Evolutionary conservation across 2,888 invertebrate genomes (phyloP).

Genomic region (Erebia epiphron): DNA sequence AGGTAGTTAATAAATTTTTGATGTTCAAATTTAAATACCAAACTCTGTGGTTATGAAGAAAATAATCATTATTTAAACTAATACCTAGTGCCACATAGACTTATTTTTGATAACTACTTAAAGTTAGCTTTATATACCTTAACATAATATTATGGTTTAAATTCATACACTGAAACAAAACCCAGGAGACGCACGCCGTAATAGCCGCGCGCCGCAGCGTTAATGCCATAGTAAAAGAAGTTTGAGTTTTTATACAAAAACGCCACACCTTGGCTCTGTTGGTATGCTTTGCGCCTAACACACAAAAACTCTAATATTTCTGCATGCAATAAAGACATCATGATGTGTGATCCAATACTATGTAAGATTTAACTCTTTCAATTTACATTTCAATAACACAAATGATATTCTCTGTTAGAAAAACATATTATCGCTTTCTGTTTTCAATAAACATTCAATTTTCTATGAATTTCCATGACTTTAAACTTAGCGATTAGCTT

Average conservation of each 20-base stretch:
- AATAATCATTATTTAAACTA: no score
- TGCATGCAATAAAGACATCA: background rate
- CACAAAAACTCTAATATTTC: background rate
- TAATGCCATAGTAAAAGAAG: no score
- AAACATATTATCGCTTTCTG: slow-evolving; percentile 23
- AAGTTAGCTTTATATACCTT: no score
- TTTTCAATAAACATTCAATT: slow-evolving; percentile 33
- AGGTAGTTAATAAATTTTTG: background rate
- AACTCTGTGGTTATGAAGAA: slow-evolving; percentile 14
- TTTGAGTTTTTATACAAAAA: no score
- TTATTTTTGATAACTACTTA: background rate
- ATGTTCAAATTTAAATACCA: background rate
- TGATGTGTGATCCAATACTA: slow-evolving; percentile 9
- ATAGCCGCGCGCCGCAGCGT: no score
- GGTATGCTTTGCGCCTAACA: background rate
- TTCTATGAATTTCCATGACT: slow-evolving; percentile 20
- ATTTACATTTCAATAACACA: slow-evolving; percentile 19
- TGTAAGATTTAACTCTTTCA: background rate
- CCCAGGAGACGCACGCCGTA: no score
- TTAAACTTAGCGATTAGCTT: slow-evolving; percentile 26
- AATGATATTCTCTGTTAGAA: slow-evolving; percentile 25
- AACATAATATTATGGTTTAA: no score
- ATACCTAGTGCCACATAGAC: background rate
- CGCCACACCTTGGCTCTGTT: no score
- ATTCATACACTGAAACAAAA: no score